A percentile compares a stretch with the other conserved stretches of the same genome.
phyloP scores from a whole-genome alignment of 2,888 invertebrate species.

The Sinodicranocentrus sp. region DNA sequence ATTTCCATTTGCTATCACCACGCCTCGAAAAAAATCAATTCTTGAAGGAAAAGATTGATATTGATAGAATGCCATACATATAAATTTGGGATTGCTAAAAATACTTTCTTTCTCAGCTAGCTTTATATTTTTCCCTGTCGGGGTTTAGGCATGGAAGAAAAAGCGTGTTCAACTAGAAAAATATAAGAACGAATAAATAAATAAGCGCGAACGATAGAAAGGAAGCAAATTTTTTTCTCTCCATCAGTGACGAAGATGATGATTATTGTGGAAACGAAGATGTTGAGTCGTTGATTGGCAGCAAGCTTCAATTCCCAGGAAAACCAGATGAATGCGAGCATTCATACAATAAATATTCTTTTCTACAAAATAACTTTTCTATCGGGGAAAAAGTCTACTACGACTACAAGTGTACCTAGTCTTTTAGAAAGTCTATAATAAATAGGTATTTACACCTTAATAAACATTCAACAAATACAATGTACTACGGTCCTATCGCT shows the following conservation, averaged over 20 bases:
- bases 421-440: conserved; percentile 6
- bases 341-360: conserved; percentile 50
- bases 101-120: not conserved
- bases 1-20: conserved; percentile 4
- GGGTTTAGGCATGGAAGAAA: not conserved
- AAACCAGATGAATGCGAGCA: conserved; percentile 45
- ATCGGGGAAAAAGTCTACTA: not conserved
- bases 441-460: no score
- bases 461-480: no score
- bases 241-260: conserved; percentile 38
- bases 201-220: conserved; percentile 9
- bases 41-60: not conserved
- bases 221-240: conserved; percentile 19
- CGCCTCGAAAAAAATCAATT: conserved; percentile 4
- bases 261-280: conserved; percentile 51
- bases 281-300: conserved; percentile 36
- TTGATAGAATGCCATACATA: not conserved
- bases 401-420: conserved; percentile 14
- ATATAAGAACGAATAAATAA: not conserved
- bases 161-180: not conserved
- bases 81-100: not conserved
- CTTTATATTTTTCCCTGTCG: not conserved
- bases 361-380: conserved; percentile 24
- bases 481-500: not conserved
- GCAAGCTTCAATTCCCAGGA: conserved; percentile 33